These are phyloP conservation scores for Micromys minutus DNA, from an alignment of 2,113 vertebrate genomes.

Conservation along the genomic window DNA sequence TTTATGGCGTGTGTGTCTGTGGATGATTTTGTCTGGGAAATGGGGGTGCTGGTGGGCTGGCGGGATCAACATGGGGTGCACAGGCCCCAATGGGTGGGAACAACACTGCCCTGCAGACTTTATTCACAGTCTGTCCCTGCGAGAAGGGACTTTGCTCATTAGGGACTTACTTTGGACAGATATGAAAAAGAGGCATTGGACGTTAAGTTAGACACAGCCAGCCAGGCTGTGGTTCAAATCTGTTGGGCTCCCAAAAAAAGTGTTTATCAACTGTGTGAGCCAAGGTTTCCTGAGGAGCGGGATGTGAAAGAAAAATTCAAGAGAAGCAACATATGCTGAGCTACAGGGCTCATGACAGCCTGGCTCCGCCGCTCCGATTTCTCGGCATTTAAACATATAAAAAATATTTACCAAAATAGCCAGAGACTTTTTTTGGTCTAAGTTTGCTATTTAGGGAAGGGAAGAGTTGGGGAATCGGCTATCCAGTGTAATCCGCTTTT, in stretches of 20 bases:
- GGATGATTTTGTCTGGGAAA: not conserved
- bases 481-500: constrained; percentile 7
- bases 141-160: not conserved
- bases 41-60: not conserved
- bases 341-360: not conserved
- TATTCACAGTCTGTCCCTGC: not conserved
- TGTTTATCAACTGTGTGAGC: constrained; percentile 7
- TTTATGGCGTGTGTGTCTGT: not conserved
- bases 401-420: constrained; percentile 68
- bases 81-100: not conserved
- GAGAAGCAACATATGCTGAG: constrained; percentile 57
- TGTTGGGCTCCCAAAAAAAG: constrained; percentile 34
- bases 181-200: constrained; percentile 6
- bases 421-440: constrained; percentile 71
- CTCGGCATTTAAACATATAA: constrained; percentile 60
- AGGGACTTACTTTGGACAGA: not conserved
- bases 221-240: constrained; percentile 16
- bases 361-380: not conserved
- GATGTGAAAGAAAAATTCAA: constrained; percentile 42
- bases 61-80: fast-evolving
- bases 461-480: constrained; percentile 51
- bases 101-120: not conserved
- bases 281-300: constrained; percentile 28
- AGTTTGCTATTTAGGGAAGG: constrained; percentile 57
- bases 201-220: constrained; percentile 4